These are phyloP conservation scores for Lasioglossum baleicum DNA, from an alignment of 1,140 invertebrate genomes.

Conservation along the genomic window DNA sequence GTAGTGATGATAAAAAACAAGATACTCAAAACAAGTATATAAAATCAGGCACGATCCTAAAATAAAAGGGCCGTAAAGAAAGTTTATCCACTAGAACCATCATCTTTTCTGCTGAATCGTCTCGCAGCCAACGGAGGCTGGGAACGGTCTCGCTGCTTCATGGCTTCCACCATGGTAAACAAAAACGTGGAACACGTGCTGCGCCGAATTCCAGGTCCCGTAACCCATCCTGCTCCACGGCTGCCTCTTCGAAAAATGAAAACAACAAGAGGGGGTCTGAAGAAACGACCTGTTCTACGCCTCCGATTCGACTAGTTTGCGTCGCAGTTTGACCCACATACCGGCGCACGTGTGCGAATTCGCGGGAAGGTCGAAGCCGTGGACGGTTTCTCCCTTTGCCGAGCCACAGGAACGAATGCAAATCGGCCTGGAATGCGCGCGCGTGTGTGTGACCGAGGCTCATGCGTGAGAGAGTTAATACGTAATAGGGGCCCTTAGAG, in stretches of 20 bases:
- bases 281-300: conserved; percentile 33
- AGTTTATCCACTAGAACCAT: no score
- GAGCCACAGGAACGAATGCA: conserved; percentile 43
- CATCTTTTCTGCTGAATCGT: background rate
- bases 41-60: no score
- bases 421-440: conserved; percentile 22
- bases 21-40: no score
- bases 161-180: conserved; percentile 8
- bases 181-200: conserved; percentile 60
- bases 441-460: conserved; percentile 5
- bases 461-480: conserved; percentile 20
- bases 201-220: conserved; percentile 23
- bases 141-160: background rate
- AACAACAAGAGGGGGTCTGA: background rate
- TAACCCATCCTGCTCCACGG: background rate
- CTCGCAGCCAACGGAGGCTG: background rate
- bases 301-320: conserved; percentile 46
- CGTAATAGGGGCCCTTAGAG: conserved; percentile 60
- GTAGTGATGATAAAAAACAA: no score
- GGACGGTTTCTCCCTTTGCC: conserved; percentile 39
- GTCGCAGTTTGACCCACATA: conserved; percentile 69
- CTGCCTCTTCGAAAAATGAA: conserved; percentile 41
- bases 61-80: no score
- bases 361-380: conserved; percentile 51
- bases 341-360: conserved; percentile 53